Conservation (phyloP, 1,140 invertebrate genomes). For the Amphibalanus amphitrite region DNA sequence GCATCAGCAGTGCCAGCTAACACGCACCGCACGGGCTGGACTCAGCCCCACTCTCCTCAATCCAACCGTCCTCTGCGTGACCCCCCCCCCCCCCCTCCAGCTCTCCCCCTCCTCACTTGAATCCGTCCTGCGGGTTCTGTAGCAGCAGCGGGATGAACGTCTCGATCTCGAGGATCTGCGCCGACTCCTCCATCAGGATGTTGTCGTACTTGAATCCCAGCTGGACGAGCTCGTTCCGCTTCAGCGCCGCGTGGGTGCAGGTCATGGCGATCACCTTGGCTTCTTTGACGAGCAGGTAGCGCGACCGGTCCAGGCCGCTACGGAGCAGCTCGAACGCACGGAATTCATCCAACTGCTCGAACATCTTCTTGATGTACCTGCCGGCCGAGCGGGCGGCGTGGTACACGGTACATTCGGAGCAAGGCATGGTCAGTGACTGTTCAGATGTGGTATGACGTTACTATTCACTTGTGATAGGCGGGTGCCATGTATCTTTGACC, state of each 20-base stretch:
- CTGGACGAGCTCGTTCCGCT: conserved; percentile 87
- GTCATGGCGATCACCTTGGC: conserved; percentile 99
- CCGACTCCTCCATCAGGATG: conserved; percentile 98
- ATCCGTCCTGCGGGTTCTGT: conserved; percentile 90
- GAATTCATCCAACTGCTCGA: conserved; percentile 94
- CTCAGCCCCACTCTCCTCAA: no score
- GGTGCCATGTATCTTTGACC: no score
- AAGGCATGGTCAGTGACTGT: no score
- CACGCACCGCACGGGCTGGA: no score
- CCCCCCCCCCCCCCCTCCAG: no score
- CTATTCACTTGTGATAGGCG: no score
- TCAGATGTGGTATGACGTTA: no score
- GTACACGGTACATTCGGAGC: no score
- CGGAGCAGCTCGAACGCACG: conserved; percentile 85
- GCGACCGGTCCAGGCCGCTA: conserved; percentile 83
- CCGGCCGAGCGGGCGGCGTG: background rate
- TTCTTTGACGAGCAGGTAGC: conserved; percentile 94
- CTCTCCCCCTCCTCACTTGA: background rate
- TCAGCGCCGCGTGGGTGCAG: conserved; percentile 96
- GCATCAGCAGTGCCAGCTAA: no score
- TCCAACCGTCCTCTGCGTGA: no score
- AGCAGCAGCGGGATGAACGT: conserved; percentile 95
- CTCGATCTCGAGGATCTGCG: conserved; percentile 98
- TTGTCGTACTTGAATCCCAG: conserved; percentile 96
- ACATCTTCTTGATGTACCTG: conserved; percentile 85